These are phyloP conservation scores for Dendrocopos noguchii DNA, from an alignment of 2,113 vertebrate genomes.

Conservation along the genomic window DNA sequence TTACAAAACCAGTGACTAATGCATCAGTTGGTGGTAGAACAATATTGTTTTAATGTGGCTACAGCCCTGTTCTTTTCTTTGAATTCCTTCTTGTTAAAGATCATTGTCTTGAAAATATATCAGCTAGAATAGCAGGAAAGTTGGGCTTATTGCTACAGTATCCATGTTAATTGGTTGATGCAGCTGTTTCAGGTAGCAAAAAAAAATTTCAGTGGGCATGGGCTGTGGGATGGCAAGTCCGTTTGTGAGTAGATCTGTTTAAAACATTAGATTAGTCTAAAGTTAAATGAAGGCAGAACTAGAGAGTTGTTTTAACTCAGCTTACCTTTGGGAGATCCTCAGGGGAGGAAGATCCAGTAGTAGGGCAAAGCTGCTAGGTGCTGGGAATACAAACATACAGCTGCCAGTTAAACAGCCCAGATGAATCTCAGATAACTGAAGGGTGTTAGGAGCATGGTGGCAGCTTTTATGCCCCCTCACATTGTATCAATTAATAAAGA, in stretches of 20 bases:
- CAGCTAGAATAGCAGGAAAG: not conserved
- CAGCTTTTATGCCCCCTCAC: not conserved
- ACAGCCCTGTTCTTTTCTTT: conserved; percentile 22
- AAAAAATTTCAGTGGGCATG: not conserved
- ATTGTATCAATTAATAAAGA: not conserved
- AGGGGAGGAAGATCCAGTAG: not conserved
- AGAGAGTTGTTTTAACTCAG: not conserved
- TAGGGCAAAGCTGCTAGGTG: not conserved
- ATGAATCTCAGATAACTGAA: not conserved
- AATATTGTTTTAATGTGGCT: not conserved
- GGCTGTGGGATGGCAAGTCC: not conserved
- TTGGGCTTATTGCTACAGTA: not conserved
- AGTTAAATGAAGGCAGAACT: not conserved
- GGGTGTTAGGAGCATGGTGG: not conserved
- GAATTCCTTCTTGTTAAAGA: conserved; percentile 37
- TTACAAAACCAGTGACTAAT: not conserved
- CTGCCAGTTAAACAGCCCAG: not conserved
- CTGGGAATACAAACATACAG: not conserved
- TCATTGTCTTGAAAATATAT: conserved; percentile 6
- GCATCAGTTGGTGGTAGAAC: not conserved
- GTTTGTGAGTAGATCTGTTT: not conserved
- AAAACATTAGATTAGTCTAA: not conserved
- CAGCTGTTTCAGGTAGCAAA: not conserved
- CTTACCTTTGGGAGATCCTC: not conserved
- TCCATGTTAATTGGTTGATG: not conserved